Evolutionary conservation across 1,140 invertebrate species (phyloP).

Genomic region (Prorops nasuta): DNA sequence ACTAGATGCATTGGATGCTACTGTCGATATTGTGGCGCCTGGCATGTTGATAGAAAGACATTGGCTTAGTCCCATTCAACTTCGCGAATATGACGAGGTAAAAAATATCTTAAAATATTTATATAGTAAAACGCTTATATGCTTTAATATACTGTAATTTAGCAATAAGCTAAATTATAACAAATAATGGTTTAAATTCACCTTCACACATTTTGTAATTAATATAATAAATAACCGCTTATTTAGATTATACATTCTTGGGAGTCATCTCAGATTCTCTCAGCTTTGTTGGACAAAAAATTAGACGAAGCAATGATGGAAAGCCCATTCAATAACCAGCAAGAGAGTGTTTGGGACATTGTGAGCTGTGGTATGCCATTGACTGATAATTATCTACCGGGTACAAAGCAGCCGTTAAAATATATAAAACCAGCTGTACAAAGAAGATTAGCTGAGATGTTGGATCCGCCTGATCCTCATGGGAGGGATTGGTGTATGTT

Average conservation of each 20-base stretch:
- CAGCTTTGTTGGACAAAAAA: conserved; percentile 57
- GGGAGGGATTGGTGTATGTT: conserved; percentile 83
- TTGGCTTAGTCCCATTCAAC: conserved; percentile 65
- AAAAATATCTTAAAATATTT: neutral
- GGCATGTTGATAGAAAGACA: conserved; percentile 67
- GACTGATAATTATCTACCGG: conserved; percentile 48
- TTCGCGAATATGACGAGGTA: conserved; percentile 56
- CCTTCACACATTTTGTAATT: neutral
- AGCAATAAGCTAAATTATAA: too few relatives aligned
- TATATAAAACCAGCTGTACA: conserved; percentile 53
- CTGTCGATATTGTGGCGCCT: conserved; percentile 65
- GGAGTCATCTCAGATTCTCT: conserved; percentile 63
- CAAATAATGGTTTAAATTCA: neutral
- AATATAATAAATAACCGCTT: neutral
- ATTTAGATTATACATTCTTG: conserved; percentile 59
- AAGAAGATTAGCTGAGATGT: conserved; percentile 60
- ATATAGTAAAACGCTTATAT: too few relatives aligned
- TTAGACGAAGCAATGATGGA: conserved; percentile 55
- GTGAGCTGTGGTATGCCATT: conserved; percentile 64
- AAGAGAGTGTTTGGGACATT: conserved; percentile 69
- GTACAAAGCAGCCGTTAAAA: conserved; percentile 44
- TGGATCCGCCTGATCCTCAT: conserved; percentile 77
- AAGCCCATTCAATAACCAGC: conserved; percentile 61
- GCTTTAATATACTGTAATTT: too few relatives aligned
- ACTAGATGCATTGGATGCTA: conserved; percentile 68